These are phyloP conservation scores for Antedon mediterranea DNA, from an alignment of 53 echinoderm and acorn worm genomes.

Conservation along the genomic window DNA sequence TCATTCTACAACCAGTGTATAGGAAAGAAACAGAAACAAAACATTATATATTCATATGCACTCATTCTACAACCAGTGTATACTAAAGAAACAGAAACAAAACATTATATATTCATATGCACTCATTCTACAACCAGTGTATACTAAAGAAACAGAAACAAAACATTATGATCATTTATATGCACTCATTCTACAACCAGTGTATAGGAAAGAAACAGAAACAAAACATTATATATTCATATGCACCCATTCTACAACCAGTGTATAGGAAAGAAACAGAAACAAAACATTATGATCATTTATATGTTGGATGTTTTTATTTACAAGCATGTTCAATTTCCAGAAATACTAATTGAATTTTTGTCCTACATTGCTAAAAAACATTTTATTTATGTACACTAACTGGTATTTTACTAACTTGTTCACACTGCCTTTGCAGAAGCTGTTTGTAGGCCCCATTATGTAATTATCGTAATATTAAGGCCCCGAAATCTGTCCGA, in stretches of 20 bases:
- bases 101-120: slow-evolving; percentile 91
- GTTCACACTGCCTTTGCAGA: too few relatives aligned
- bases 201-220: slow-evolving; percentile 37
- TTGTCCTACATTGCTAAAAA: too few relatives aligned
- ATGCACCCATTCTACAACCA: slow-evolving; percentile 84
- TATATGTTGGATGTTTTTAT: too few relatives aligned
- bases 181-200: slow-evolving; percentile 84
- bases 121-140: slow-evolving; percentile 91
- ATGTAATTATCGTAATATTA: too few relatives aligned
- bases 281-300: too few relatives aligned
- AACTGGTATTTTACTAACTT: too few relatives aligned
- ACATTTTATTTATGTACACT: too few relatives aligned
- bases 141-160: slow-evolving; percentile 27
- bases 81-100: slow-evolving; percentile 19
- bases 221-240: slow-evolving; percentile 93
- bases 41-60: slow-evolving; percentile 85
- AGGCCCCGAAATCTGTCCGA: too few relatives aligned
- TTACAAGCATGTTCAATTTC: too few relatives aligned
- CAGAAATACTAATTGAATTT: too few relatives aligned
- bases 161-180: too few relatives aligned
- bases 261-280: slow-evolving; percentile 46
- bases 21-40: slow-evolving; percentile 21
- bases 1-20: slow-evolving; percentile 92
- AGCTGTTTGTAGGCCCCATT: too few relatives aligned
- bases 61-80: slow-evolving; percentile 96